Evolutionary conservation across 2,113 vertebrate species (phyloP), one percentile per base, ranked within the genome.

Genomic region (Dolichotis patagonum): DNA sequence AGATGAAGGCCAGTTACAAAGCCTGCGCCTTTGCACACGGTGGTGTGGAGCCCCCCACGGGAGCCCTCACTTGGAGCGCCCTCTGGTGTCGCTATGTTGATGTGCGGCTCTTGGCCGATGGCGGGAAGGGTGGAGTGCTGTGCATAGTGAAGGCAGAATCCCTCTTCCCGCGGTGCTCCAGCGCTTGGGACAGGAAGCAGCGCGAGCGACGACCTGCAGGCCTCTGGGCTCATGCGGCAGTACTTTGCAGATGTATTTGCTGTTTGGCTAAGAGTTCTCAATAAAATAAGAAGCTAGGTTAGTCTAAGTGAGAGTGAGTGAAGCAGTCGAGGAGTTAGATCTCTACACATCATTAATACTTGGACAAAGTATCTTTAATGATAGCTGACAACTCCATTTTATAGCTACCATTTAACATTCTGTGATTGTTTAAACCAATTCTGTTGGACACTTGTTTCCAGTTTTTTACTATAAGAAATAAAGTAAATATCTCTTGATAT

Each of bases 391-490:
- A 2, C 78, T 96, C 80, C 54, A 19, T 85, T 94, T 88, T 71
- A n/a, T 54, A 63, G 22, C 84, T 95, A 88, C 43, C 77, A 80
- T 85, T 82, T 90, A 52, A 17, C 30, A 32, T 85, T 96, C 46
- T 91, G 1, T 71, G n/a, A 75, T 86, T 83, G 49, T 67, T 88
- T 46, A 81, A 81, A 89, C 32, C 10, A 83, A 4, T 94, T 28
- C 63, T 92, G 1, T 77, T 86, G 75, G 30, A 69, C 43, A 58
- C 91, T 88, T 89, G 11, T 93, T 95, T 93, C 22, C 9, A 91
- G 2, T 94, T 95, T 91, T 43, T 88, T 89, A 60, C 56, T 78
- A 8, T 93, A 94, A 67, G 52, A 96, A 97, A 96, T 97, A 96
- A 97, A 96, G 43, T 93, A 62, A 41, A 30, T 84, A 73, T 56